Base-by-base conservation (phyloP, 2,888 invertebrate genomes). In the Lycaena phlaeas region DNA sequence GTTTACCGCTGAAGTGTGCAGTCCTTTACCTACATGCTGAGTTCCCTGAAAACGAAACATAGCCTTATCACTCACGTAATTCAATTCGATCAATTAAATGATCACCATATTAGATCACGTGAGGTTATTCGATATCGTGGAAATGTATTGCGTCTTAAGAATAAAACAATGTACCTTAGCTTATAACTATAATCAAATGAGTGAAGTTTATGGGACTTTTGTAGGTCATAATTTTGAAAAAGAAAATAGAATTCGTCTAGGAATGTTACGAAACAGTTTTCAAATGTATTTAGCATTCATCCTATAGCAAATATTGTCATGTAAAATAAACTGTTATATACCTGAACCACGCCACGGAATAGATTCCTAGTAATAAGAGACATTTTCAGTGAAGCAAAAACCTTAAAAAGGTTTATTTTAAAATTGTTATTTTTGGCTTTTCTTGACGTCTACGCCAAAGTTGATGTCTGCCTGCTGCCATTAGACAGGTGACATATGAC, bases 1-100 rank as follows among this genome's bases (percentile, higher is more conserved):
- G 52, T 72, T 77, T 69, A 81, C 78, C 59, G 70, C 64, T 48
- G 68, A 77, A 38, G 79, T 76, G 59, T 84, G 84, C 38, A 84
- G 59, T 40, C 75, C 77, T 55, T 81, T 84, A 41, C 64, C 59
- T 1, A 70, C 55, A 46, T 74, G 71, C 47, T 79, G 78, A 0
- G 77, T 68, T 43, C 82, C 79, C 82, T 84, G 69, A 36, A 67
- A 71, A 30, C 9, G 9, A 31, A 30, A 6, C n/a, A 28, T 18
- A 11, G 2, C n/a, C 9, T 17, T 10, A 12, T 7, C 9, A 28
- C 22, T 18, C 36, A 12, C 36, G 36, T 36, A 36, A 9, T 34
- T 6, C 27, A 22, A 26, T 12, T 34, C 28, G 25, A 39, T n/a
- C 11, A 34, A 36, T 10, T 36, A 22, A 40, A 18, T 14, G 34